phyloP scores from a whole-genome alignment of 2,113 vertebrate genomes.

The Nesospiza acunhae region DNA sequence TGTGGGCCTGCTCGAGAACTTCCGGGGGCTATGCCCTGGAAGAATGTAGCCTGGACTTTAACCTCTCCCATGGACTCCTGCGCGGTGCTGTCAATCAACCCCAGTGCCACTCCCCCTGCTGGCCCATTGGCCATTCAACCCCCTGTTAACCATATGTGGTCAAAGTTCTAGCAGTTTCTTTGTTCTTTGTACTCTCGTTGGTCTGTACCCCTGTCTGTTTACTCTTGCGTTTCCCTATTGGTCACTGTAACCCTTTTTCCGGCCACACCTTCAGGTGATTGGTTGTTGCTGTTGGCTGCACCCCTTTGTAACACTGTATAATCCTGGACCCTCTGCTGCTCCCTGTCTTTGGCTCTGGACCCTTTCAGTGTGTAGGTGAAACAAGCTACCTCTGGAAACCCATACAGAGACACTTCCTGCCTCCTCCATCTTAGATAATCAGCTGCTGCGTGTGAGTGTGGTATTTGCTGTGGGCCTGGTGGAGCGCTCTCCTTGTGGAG shows the following conservation, averaged over 20 bases:
- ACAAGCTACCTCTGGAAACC: background rate
- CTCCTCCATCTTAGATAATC: background rate
- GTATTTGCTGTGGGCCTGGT: background rate
- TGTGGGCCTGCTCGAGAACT: background rate
- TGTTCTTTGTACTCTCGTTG: background rate
- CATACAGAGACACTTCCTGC: background rate
- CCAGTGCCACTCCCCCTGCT: background rate
- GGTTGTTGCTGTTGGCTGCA: background rate
- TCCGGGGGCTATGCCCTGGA: background rate
- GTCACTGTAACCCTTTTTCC: background rate
- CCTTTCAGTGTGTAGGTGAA: rapidly evolving
- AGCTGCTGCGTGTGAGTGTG: background rate
- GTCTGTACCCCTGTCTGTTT: background rate
- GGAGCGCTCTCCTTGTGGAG: background rate
- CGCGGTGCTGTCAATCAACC: background rate
- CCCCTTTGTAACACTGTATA: background rate
- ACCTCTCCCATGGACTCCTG: background rate
- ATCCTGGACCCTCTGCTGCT: background rate
- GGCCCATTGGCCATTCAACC: background rate
- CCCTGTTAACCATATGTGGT: background rate
- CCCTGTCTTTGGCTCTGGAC: background rate
- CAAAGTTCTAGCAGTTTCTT: too few species aligned
- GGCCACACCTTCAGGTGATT: background rate
- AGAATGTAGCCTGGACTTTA: background rate
- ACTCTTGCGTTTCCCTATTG: background rate